Evolutionary conservation across 2,888 invertebrate genomes (phyloP).

Genomic region (Lycocerus yunnanus): DNA sequence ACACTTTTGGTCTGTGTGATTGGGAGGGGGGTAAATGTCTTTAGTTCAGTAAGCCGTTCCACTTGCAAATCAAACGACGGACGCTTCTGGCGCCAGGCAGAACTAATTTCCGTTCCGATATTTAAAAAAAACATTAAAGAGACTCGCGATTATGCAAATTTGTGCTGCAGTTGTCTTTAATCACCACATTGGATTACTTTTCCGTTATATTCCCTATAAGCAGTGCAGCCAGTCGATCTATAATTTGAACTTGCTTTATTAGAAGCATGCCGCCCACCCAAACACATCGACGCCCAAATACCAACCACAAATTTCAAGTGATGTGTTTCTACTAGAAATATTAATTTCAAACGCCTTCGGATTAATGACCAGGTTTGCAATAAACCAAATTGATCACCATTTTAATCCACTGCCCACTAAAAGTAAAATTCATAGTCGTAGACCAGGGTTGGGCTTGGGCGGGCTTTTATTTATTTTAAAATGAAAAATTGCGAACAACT

Average conservation of each 20-base stretch:
- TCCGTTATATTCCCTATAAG: background rate
- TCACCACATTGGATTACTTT: background rate
- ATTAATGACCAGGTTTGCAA: too few relatives aligned
- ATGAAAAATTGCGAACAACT: too few relatives aligned
- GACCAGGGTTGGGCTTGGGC: background rate
- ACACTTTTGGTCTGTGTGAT: background rate
- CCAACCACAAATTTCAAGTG: background rate
- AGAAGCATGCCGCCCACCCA: background rate
- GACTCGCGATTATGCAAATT: background rate
- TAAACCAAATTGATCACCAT: background rate
- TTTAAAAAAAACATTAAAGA: background rate
- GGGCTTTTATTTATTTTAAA: too few relatives aligned
- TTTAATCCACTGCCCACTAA: background rate
- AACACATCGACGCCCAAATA: background rate
- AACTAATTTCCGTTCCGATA: background rate
- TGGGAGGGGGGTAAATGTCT: background rate
- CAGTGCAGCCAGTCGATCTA: background rate
- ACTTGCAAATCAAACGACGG: background rate
- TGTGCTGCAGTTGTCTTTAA: background rate
- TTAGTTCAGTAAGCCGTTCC: background rate
- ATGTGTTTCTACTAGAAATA: background rate
- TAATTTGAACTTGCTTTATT: background rate
- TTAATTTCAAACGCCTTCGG: background rate
- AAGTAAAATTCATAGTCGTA: background rate
- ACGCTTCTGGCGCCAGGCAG: background rate